Base-by-base conservation (phyloP, 2,113 vertebrate species). In the Platysternon megacephalum region DNA sequence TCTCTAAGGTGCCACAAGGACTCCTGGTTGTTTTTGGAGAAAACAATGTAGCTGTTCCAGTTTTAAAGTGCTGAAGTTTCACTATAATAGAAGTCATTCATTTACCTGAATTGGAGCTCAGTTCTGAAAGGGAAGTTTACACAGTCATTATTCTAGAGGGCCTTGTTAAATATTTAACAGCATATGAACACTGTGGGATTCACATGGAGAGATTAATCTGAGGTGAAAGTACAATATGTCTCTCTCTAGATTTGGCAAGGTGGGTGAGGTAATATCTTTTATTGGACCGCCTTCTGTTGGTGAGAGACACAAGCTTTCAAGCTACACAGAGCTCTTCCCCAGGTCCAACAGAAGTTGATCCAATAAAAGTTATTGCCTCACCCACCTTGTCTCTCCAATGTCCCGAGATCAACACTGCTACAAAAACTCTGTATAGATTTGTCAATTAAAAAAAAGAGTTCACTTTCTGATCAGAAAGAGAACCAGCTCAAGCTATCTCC, bases 161-260 rank as follows among this genome's bases (percentile, higher is more conserved):
- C 51, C 35, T 61, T 86, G 24, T 92, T 95, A 95, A 96, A 95
- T 91, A 93, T 87, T 95, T 94, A 95, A 95, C 7, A 91, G 35
- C 22, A 74, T 74, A 83, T 19, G 14, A 94, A 76, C 83, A 81
- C 46, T 85, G 39, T 39, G 16, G 48, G 17, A 65, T 87, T 91
- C 29, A 55, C 79, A 91, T 2, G 42, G 61, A 81, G 81, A 95
- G 56, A 89, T 86, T 93, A 89, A 86, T 94, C 44, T 88, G 76
- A 96, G 79, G 39, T 87, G 51, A 89, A 80, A 84, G 39, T 78
- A 91, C 51, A 82, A 39, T 82, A 86, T 48, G 1, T 11, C 13
- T 79, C 8, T 94, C n/a, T 21, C 82, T 1, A 79, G 44, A 24
- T 89, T 93, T 82, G 65, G 79, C 32, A 85, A 55, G 11, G 32